Percentiles rank a stretch among this genome's conserved stretches.
phyloP scores from a whole-genome alignment of 2,113 vertebrate genomes.

The Oryzias melastigma region DNA sequence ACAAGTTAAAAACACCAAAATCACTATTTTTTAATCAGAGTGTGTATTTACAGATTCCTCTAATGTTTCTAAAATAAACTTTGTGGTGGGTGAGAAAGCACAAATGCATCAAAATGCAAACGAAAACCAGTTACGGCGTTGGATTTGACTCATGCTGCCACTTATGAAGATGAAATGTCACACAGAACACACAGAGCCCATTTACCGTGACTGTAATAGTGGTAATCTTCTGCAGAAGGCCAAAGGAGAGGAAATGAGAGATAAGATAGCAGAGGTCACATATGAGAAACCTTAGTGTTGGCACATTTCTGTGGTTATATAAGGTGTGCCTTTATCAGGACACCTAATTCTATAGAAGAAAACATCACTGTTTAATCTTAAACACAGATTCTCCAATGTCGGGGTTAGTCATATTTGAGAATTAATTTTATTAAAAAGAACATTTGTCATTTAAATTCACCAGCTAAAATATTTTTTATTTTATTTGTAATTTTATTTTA shows the following conservation, averaged over 20 bases:
- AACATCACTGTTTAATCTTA: background rate
- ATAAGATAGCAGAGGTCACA: conserved; percentile 71
- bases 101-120: conserved; percentile 9
- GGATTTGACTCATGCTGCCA: conserved; percentile 61
- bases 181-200: conserved; percentile 60
- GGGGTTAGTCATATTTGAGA: no score
- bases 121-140: conserved; percentile 5
- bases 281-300: conserved; percentile 47
- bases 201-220: conserved; percentile 99
- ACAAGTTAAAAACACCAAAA: no score
- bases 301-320: conserved; percentile 32
- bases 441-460: no score
- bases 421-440: no score
- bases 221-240: conserved; percentile 95
- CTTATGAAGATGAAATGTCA: conserved; percentile 51
- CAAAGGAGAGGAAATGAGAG: conserved; percentile 72
- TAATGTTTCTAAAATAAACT: no score
- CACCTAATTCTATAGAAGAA: background rate
- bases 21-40: no score
- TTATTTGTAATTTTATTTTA: no score
- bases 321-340: background rate
- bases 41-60: no score
- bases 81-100: conserved; percentile 5
- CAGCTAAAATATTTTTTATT: no score
- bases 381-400: no score